Percentiles rank a stretch among this genome's conserved stretches.
phyloP scores from a whole-genome alignment of 2,113 vertebrate species.

The Ceratotherium simum region DNA sequence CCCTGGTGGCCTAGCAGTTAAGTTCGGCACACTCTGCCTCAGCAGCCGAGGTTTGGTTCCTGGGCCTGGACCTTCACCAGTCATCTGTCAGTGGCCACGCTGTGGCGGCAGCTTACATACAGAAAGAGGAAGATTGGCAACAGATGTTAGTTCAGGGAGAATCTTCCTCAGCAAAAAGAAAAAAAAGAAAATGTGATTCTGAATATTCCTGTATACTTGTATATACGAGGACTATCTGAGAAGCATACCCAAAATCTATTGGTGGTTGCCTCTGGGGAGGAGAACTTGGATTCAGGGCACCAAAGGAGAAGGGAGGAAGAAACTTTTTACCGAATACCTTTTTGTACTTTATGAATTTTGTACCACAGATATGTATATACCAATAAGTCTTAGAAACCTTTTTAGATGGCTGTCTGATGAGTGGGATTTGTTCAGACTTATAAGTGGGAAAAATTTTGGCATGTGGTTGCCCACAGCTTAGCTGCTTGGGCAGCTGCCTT shows the following conservation, averaged over 20 bases:
- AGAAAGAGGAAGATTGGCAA: too few relatives aligned
- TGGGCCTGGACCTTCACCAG: too few relatives aligned
- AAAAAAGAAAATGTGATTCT: background rate
- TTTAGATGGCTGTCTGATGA: background rate
- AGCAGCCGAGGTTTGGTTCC: too few relatives aligned
- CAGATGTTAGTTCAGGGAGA: too few relatives aligned
- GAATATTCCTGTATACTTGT: background rate
- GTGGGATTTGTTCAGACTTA: conserved; percentile 27
- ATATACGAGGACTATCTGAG: background rate
- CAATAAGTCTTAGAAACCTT: background rate
- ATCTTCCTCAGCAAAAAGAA: too few relatives aligned
- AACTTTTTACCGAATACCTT: background rate
- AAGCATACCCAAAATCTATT: background rate
- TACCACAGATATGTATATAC: background rate
- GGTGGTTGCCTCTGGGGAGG: background rate
- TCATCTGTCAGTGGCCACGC: too few relatives aligned
- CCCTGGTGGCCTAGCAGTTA: too few relatives aligned
- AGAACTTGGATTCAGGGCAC: background rate
- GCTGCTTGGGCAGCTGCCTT: background rate
- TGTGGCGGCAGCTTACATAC: too few relatives aligned
- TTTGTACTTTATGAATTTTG: background rate
- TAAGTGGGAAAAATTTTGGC: background rate
- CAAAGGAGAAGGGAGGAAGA: background rate
- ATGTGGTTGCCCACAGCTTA: background rate
- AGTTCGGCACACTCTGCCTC: too few relatives aligned